Evolutionary conservation across 2,797 vertebrate genomes (phyloP).

Genomic region (Chloroceryle amazona): DNA sequence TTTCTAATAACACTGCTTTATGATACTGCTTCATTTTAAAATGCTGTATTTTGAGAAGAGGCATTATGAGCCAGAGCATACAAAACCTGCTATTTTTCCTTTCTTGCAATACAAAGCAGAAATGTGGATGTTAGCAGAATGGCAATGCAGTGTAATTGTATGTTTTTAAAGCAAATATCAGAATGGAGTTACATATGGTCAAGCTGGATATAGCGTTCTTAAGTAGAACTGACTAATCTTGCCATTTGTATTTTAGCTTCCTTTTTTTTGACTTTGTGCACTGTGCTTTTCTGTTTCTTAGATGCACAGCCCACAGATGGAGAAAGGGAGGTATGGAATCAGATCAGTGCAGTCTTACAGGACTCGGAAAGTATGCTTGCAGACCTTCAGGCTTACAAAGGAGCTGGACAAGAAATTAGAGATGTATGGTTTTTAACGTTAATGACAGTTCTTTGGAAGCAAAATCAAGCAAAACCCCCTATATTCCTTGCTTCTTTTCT

Average conservation of each 20-base stretch:
- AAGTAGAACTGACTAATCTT: background rate
- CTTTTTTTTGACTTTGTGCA: background rate
- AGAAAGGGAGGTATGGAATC: conserved; percentile 96
- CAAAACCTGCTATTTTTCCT: background rate
- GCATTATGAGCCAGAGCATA: background rate
- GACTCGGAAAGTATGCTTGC: conserved; percentile 96
- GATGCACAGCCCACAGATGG: conserved; percentile 97
- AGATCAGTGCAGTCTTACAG: conserved; percentile 95
- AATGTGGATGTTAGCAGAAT: background rate
- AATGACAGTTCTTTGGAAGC: background rate
- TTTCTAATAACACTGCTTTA: conserved; percentile 20
- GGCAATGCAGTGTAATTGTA: background rate
- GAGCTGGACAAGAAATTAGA: conserved; percentile 97
- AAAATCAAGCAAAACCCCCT: background rate
- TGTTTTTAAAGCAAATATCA: background rate
- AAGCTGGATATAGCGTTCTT: background rate
- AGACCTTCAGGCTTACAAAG: conserved; percentile 96
- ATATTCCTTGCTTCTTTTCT: conserved; percentile 12
- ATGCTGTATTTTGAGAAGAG: background rate
- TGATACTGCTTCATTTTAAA: conserved; percentile 36
- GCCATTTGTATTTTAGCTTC: background rate
- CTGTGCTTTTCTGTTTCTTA: conserved; percentile 75
- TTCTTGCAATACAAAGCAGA: background rate
- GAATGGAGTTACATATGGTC: background rate
- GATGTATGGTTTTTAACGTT: conserved; percentile 84